Evolutionary conservation across 2,113 vertebrate genomes (phyloP), one percentile per base, ranked within the genome.

Genomic region (Toxostoma redivivum): DNA sequence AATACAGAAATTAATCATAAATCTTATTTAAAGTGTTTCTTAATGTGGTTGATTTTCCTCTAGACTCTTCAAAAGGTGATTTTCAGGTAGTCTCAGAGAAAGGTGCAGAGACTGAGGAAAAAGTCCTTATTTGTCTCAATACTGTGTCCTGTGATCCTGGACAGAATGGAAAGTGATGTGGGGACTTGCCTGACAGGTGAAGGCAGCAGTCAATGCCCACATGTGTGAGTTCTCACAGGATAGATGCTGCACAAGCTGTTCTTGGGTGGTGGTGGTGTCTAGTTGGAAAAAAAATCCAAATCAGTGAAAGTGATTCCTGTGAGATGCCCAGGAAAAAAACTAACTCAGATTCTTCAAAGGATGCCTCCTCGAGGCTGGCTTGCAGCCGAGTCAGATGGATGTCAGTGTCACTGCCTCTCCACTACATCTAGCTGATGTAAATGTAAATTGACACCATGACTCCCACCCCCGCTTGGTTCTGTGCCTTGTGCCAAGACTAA

Each of bases 161-260:
- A 19, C 23, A 31, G 56, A 67, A 25, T 0, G 1, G n/a, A 12
- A 81, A n/a, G 27, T 10, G 42, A 10, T 19, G 35, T 16, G 15
- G 48, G 19, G 53, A 19, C 28, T 74, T 54, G 23, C 12, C 56
- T 58, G 38, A 54, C 30, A 37, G 57, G 11, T 48, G 37, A 56
- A 90, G 48, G 66, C 51, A 11, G 11, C 11, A 0, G 53, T 27
- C 67, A 20, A 0, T 47, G 82, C 24, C 62, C 9, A 3, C 8
- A 31, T 45, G 54, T 12, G 31, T 53, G 76, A 60, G 48, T 40
- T 79, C 38, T 83, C 12, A 1, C 25, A 18, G 71, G 13, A 2
- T 3, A 24, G 38, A 12, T 18, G 18, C 30, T 66, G 60, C 42
- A 66, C 24, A 54, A 37, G 54, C 45, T n/a, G 2, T 83, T 88